phyloP scores from a whole-genome alignment of 2,113 vertebrate species.

The Struthidea cinerea region DNA sequence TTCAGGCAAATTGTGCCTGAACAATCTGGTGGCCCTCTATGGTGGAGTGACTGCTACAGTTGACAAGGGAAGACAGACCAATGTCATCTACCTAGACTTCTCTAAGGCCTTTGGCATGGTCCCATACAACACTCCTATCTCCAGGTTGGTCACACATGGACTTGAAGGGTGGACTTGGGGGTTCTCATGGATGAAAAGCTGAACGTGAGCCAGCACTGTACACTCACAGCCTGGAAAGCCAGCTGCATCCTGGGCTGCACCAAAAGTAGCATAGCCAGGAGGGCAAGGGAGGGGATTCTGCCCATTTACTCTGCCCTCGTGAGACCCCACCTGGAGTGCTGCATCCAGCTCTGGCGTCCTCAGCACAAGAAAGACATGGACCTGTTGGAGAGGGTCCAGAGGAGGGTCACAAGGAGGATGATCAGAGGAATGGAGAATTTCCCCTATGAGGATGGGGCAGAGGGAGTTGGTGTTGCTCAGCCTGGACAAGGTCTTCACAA shows the following conservation, averaged over 20 bases:
- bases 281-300: not conserved
- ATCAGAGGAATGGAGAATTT: not conserved
- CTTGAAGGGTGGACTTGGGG: not conserved
- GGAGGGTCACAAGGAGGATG: not conserved
- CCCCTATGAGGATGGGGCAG: not conserved
- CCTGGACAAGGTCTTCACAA: not conserved
- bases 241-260: not conserved
- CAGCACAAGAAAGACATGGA: not conserved
- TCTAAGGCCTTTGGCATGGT: accelerated
- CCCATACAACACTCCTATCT: not conserved
- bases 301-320: not conserved
- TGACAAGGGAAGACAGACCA: not conserved
- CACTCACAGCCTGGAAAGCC: not conserved
- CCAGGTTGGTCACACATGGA: not conserved
- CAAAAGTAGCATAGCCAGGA: not conserved
- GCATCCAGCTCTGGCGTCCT: not conserved
- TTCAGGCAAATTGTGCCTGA: not conserved
- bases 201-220: not conserved
- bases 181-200: not conserved
- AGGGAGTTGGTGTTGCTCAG: not conserved
- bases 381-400: not conserved
- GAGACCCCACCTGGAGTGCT: not conserved
- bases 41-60: not conserved
- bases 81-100: not conserved
- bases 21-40: not conserved